Conservation (phyloP, 2,113 vertebrate species). For the Lepisosteus oculatus region DNA sequence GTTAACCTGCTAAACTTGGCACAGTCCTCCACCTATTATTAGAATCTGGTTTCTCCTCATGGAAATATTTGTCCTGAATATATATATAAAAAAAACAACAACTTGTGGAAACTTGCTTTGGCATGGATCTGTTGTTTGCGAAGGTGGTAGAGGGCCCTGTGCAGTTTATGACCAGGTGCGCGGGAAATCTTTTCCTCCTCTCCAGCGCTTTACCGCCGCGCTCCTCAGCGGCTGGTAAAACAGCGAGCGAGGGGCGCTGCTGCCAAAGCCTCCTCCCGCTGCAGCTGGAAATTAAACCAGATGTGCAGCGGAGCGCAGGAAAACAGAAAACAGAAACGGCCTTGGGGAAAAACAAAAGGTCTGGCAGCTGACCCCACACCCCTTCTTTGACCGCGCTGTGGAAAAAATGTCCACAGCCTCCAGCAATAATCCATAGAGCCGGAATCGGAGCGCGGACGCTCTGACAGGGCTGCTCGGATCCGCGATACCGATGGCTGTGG, state of each 20-base stretch:
- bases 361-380: conserved; percentile 7
- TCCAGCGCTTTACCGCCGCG: not conserved
- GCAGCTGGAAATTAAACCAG: too few relatives aligned
- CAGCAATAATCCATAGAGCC: conserved; percentile 33
- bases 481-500: conserved; percentile 7
- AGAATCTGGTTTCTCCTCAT: conserved; percentile 7
- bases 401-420: conserved; percentile 29
- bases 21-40: not conserved
- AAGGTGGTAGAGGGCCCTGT: conserved; percentile 11
- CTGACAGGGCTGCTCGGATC: not conserved
- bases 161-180: conserved; percentile 24
- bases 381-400: conserved; percentile 17
- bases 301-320: too few relatives aligned
- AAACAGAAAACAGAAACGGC: not conserved
- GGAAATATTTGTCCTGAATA: not conserved
- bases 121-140: not conserved
- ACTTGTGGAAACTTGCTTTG: conserved; percentile 15
- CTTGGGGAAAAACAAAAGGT: conserved; percentile 12
- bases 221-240: not conserved
- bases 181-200: conserved; percentile 4
- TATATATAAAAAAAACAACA: not conserved
- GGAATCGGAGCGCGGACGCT: not conserved
- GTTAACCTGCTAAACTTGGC: not conserved
- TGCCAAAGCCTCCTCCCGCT: too few relatives aligned
- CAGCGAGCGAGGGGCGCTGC: too few relatives aligned